Percentiles rank a stretch among this genome's conserved stretches.
phyloP scores from a whole-genome alignment of 2,888 invertebrate species.

The Seira sanloemensis region DNA sequence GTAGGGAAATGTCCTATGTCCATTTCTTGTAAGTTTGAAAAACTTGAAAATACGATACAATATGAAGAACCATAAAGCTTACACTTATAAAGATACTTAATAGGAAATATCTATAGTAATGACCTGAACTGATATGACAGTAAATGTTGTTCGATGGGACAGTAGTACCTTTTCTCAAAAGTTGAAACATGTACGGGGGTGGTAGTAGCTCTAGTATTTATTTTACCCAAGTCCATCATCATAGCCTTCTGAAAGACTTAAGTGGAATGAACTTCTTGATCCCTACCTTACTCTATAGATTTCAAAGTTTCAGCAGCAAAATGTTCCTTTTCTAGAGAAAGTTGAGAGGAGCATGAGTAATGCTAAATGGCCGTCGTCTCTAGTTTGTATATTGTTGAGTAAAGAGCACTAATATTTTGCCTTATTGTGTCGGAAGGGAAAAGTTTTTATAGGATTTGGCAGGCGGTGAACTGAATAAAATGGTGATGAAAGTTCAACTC shows the following conservation, averaged over 20 bases:
- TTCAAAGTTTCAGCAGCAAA: constrained; percentile 16
- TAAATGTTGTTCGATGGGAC: too few species aligned
- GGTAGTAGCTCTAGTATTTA: too few species aligned
- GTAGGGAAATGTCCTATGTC: constrained; percentile 27
- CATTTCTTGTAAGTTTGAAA: constrained; percentile 34
- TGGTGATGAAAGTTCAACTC: neutral
- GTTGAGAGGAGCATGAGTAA: neutral
- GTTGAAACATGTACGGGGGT: too few species aligned
- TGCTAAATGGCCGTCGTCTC: neutral
- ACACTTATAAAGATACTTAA: too few species aligned
- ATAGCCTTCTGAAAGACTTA: constrained; percentile 22
- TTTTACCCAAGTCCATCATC: too few species aligned
- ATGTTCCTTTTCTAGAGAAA: neutral
- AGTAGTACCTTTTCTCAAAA: too few species aligned
- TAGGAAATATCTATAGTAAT: too few species aligned
- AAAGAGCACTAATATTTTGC: neutral
- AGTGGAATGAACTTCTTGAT: constrained; percentile 46
- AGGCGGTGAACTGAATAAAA: constrained; percentile 26
- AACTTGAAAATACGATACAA: too few species aligned
- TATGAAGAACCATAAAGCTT: too few species aligned
- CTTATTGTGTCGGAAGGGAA: neutral
- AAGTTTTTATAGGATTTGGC: constrained; percentile 23
- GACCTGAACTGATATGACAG: too few species aligned
- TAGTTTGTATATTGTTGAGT: too few species aligned
- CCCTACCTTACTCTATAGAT: constrained; percentile 15